A percentile compares a stretch with the other conserved stretches of the same genome.
These are phyloP conservation scores for Phyllopteryx taeniolatus DNA, from an alignment of 2,113 vertebrate genomes.

Conservation along the genomic window DNA sequence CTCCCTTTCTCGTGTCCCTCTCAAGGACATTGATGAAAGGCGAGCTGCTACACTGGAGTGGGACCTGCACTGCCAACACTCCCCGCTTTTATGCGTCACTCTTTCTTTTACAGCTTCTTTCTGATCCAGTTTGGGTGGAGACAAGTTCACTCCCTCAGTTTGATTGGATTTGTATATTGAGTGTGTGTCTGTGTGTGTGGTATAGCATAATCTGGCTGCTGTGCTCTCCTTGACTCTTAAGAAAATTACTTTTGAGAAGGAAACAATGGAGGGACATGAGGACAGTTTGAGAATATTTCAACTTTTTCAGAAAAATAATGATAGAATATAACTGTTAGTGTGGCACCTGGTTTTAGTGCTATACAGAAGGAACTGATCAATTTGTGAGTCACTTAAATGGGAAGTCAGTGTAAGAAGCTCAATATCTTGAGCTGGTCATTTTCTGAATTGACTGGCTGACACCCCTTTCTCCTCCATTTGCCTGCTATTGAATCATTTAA, in stretches of 20 bases:
- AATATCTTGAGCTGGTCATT: conserved; percentile 46
- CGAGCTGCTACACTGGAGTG: conserved; percentile 50
- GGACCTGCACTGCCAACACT: conserved; percentile 49
- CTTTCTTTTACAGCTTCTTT: conserved; percentile 55
- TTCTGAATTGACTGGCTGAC: conserved; percentile 41
- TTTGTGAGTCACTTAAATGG: conserved; percentile 41
- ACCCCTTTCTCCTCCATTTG: conserved; percentile 20
- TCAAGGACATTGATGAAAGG: conserved; percentile 86
- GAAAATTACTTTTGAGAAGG: conserved; percentile 34
- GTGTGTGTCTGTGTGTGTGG: conserved; percentile 28
- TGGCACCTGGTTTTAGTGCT: conserved; percentile 21
- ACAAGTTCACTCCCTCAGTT: conserved; percentile 55
- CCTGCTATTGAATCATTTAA: conserved; percentile 70
- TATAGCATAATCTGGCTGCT: conserved; percentile 29
- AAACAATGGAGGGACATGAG: conserved; percentile 31
- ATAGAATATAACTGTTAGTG: not conserved
- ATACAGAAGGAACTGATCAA: conserved; percentile 37
- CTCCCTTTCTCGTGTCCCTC: conserved; percentile 72
- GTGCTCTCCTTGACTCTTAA: conserved; percentile 26
- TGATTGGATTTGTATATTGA: conserved; percentile 59
- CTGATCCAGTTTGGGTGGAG: conserved; percentile 59
- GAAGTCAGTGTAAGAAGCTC: conserved; percentile 35
- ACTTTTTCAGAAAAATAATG: not conserved
- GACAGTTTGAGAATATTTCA: conserved; percentile 4
- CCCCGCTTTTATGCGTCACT: conserved; percentile 45